Percentiles rank a stretch among this genome's conserved stretches.
These are phyloP conservation scores for Rachycentron canadum DNA, from an alignment of 2,797 vertebrate genomes.

Conservation along the genomic window DNA sequence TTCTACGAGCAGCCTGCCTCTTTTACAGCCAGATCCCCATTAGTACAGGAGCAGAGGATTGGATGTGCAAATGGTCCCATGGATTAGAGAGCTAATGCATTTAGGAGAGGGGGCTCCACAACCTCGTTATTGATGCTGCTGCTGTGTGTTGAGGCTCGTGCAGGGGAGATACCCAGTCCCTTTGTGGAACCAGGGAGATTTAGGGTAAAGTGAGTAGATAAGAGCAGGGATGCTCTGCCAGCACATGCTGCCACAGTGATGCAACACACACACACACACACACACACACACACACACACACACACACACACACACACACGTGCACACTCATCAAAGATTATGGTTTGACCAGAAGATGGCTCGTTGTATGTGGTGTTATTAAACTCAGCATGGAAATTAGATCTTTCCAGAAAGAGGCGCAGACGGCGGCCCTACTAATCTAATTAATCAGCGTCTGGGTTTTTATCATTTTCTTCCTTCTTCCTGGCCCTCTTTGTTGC, in stretches of 20 bases:
- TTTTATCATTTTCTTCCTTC: constrained; percentile 51
- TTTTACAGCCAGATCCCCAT: constrained; percentile 80
- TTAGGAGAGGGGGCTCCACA: constrained; percentile 77
- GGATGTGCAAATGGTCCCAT: constrained; percentile 80
- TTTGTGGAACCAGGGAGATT: constrained; percentile 77
- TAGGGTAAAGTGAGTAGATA: constrained; percentile 81
- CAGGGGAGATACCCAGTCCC: constrained; percentile 75
- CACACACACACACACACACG: too few species aligned
- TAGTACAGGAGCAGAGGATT: constrained; percentile 78
- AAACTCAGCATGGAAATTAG: constrained; percentile 81
- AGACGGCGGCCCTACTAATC: constrained; percentile 76
- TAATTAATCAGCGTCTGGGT: constrained; percentile 81
- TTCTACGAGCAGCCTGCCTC: constrained; percentile 56
- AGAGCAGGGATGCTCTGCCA: constrained; percentile 52
- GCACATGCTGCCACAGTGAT: constrained; percentile 29
- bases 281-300: constrained; percentile 43
- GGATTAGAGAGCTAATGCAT: constrained; percentile 84
- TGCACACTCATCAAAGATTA: constrained; percentile 63
- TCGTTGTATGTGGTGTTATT: constrained; percentile 66
- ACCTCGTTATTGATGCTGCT: constrained; percentile 72
- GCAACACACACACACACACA: constrained; percentile 22
- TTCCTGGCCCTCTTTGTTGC: constrained; percentile 29
- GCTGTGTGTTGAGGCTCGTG: constrained; percentile 57
- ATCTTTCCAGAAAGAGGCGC: constrained; percentile 74
- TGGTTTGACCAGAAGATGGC: constrained; percentile 50